A percentile compares a stretch with the other conserved stretches of the same genome.
Evolutionary conservation across 2,888 invertebrate genomes (phyloP).

Genomic region (Drosophila sordidula): DNA sequence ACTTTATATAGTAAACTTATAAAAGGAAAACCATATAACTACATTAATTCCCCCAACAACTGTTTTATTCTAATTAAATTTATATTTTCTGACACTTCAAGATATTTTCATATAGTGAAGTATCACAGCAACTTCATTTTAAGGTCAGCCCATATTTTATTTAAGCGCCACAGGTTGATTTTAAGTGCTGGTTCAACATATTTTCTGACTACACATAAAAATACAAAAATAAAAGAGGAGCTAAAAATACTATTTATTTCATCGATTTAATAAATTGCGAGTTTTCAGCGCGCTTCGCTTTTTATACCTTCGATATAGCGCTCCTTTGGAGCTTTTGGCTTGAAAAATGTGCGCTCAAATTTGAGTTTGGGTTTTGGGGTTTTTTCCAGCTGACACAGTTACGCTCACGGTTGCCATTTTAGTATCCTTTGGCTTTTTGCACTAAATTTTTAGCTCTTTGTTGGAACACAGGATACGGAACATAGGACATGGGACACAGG

Average conservation of each 20-base stretch:
- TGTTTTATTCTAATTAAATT: too few species aligned
- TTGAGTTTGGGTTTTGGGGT: conserved; percentile 35
- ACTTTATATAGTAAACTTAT: too few species aligned
- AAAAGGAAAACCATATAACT: too few species aligned
- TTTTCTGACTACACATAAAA: conserved; percentile 26
- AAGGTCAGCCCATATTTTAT: conserved; percentile 6
- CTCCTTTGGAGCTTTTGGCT: conserved; percentile 17
- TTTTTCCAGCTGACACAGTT: conserved; percentile 68
- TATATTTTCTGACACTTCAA: too few species aligned
- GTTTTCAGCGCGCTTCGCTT: conserved; percentile 34
- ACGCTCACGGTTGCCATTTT: conserved; percentile 58
- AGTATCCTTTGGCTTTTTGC: conserved; percentile 50
- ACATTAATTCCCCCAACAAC: too few species aligned
- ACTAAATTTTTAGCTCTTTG: conserved; percentile 37
- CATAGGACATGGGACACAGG: conserved; percentile 13
- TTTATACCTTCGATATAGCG: conserved; percentile 59
- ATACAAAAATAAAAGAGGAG: background rate
- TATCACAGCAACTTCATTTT: background rate
- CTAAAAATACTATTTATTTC: conserved; percentile 37
- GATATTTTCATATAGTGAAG: background rate
- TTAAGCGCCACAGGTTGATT: conserved; percentile 36
- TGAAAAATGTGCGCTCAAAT: conserved; percentile 45
- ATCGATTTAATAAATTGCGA: conserved; percentile 74
- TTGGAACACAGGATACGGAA: conserved; percentile 10
- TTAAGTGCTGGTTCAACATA: conserved; percentile 34